Base-by-base conservation (phyloP, 2,797 vertebrate genomes). In the Tragopan temminckii region DNA sequence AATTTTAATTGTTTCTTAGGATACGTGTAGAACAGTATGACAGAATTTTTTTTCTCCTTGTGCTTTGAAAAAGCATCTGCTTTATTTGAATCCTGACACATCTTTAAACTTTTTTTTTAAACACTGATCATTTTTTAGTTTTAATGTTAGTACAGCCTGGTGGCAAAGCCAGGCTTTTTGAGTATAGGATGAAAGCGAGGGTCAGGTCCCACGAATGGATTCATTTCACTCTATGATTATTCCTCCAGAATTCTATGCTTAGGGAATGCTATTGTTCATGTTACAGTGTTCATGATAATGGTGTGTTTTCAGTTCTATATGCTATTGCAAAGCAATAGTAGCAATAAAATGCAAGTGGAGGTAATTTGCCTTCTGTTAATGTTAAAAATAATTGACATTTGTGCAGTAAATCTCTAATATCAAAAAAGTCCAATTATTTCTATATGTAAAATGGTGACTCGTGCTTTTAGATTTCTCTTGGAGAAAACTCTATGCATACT, bases 1-100 rank as follows among this genome's bases (percentile, higher is more conserved):
- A 85, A 89, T 94, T 89, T 95, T 94, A 95, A 89, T 84, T 95
- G 7, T 66, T 70, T 96, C 43, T 61, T 80, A 50, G 85, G 58
- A 89, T 58, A 77, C 31, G 62, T 85, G 58, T 52, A 55, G 33
- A 67, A 67, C 66, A 66, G 43, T 57, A 50, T 38, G 50, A n/a
- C 10, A 57, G 48, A 58, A 42, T 29, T 88, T 63, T 62, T n/a
- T 74, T 94, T 80, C 29, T 46, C 13, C 46, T 78, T 82, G 9
- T 66, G 12, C 67, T 93, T 72, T 59, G 6, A 53, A 48, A 79
- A 90, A 52, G n/a, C 42, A 78, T 52, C 57, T 29, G 14, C 19
- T 68, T 94, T 95, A 55, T 64, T 95, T 88, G 55, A 61, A 84
- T 91, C 69, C 77, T 35, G 59, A 45, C 4, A 6, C 13, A 64